Conservation (phyloP, 2,113 vertebrate genomes). For the Dascyllus trimaculatus region DNA sequence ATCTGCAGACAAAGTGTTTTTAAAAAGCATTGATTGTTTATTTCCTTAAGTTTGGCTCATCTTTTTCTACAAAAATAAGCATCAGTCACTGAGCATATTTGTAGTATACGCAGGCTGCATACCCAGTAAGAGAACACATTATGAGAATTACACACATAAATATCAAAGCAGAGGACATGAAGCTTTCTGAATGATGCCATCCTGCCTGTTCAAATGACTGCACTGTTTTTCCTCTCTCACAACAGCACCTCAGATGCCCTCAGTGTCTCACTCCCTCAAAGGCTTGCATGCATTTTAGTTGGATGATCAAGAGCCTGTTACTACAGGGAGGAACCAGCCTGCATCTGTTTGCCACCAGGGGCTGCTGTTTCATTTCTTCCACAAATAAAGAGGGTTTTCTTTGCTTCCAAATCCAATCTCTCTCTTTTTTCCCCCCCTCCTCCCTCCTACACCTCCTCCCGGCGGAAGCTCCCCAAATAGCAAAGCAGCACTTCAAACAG, state of each 20-base stretch:
- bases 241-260: constrained; percentile 26
- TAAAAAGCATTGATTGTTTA: no score
- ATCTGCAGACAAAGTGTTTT: no score
- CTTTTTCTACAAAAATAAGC: no score
- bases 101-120: no score
- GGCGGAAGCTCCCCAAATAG: constrained; percentile 64
- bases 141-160: background rate
- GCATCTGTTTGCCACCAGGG: constrained; percentile 63
- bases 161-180: background rate
- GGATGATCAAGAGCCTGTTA: constrained; percentile 48
- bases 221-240: background rate
- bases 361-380: constrained; percentile 64
- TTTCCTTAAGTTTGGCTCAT: no score
- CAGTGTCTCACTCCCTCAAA: constrained; percentile 38
- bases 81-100: no score
- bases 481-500: constrained; percentile 70
- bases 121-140: background rate
- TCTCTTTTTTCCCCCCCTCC: background rate
- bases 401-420: constrained; percentile 60
- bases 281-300: constrained; percentile 28
- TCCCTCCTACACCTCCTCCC: constrained; percentile 51
- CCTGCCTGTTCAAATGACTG: background rate
- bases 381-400: constrained; percentile 58
- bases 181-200: background rate
- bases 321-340: constrained; percentile 36